Base-by-base conservation (phyloP, 2,888 invertebrate species). In the Bruchidius siliquastri region DNA sequence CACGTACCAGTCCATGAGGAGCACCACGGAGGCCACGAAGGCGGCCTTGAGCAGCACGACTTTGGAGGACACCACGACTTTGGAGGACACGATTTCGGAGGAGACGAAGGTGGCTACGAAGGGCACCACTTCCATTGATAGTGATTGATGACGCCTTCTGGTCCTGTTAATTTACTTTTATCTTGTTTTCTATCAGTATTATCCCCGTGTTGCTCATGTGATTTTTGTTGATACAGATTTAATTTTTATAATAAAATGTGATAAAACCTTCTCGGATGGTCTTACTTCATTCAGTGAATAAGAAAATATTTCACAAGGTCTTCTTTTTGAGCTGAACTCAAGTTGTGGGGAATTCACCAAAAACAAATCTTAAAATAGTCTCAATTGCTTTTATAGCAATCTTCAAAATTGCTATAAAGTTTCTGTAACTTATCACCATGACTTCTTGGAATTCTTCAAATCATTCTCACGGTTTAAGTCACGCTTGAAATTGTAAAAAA, bases 1-100 rank as follows among this genome's bases (percentile, higher is more conserved):
- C 91, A 91, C 22, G 88, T 91, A 21, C 88, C 88, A 67, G 88
- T 92, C 30, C 79, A 75, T 81, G 82, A 74, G 83, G 81, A 77
- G n/a, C 76, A 81, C 70, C 76, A 77, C 13, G 79, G 79, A 70
- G 76, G 79, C 72, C 76, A 77, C 8, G 72, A 72, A 67, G 76
- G 75, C 8, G 76, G 75, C 21, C 71, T 68, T 21, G 76, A 72
- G 22, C 22, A 69, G 69, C 20, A 69, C 22, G 69, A 69, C 21
- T 71, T 26, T n/a, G 76, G 74, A 21, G 79, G 75, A 13, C 71
- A 76, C 20, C 71, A 76, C 20, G 74, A 74, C n/a, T 70, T 71
- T n/a, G 72, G 76, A n/a, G 77, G n/a, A n/a, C n/a, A n/a, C n/a
- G n/a, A n/a, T n/a, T n/a, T n/a, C n/a, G n/a, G 76, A 32, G 76